Evolutionary conservation across 2,888 invertebrate species (phyloP).

Genomic region (Hypercompe scribonia): DNA sequence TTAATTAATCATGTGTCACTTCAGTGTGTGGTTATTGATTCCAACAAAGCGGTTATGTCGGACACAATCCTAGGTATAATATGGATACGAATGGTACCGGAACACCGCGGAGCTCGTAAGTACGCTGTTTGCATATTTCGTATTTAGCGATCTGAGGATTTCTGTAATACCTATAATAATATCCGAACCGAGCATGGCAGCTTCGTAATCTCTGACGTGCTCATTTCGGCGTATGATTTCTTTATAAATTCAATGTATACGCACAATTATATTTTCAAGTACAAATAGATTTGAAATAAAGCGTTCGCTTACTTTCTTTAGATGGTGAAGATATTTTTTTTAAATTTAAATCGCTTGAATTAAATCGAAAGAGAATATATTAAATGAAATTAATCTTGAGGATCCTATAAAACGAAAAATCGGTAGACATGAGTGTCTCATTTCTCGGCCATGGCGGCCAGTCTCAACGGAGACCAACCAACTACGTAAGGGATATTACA

Average conservation of each 20-base stretch:
- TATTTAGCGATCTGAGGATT: constrained; percentile 44
- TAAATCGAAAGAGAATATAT: no score
- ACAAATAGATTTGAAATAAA: background rate
- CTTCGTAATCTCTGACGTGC: constrained; percentile 18
- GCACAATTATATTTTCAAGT: background rate
- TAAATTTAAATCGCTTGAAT: no score
- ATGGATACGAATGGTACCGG: background rate
- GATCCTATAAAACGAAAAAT: no score
- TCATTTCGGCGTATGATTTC: constrained; percentile 20
- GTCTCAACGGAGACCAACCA: no score
- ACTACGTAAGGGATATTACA: no score
- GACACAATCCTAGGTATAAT: background rate
- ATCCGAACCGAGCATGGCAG: constrained; percentile 15
- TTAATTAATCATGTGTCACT: constrained; percentile 41
- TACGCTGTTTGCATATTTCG: constrained; percentile 48
- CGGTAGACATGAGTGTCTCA: no score
- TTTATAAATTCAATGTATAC: background rate
- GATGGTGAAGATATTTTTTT: background rate
- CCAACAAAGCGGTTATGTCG: background rate
- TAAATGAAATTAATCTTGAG: no score
- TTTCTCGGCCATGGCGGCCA: no score
- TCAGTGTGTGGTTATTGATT: constrained; percentile 40
- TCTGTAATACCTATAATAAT: constrained; percentile 38
- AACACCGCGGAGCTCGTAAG: constrained; percentile 9
- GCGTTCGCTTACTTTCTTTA: background rate